phyloP scores from a whole-genome alignment of 1,140 invertebrate genomes.

The Diachasmimorpha longicaudata region DNA sequence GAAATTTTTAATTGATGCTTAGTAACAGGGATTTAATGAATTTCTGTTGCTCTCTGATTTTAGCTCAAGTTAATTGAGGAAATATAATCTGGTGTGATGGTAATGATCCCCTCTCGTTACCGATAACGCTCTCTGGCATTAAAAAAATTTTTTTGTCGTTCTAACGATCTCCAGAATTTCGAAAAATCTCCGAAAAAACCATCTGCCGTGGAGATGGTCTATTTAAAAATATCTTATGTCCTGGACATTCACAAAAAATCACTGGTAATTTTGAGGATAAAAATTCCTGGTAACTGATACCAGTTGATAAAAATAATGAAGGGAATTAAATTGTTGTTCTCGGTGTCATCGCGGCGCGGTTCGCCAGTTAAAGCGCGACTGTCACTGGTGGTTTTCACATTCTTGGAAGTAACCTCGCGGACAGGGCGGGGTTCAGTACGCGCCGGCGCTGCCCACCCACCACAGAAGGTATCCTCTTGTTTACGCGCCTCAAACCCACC shows the following conservation, averaged over 20 bases:
- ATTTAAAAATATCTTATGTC: too few species aligned
- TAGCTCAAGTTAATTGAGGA: too few species aligned
- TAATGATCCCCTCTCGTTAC: neutral
- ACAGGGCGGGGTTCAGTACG: conserved; percentile 57
- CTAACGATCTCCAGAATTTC: too few species aligned
- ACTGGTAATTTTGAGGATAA: neutral
- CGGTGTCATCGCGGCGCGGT: conserved; percentile 45
- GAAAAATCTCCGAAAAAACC: too few species aligned
- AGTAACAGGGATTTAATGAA: too few species aligned
- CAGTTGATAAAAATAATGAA: conserved; percentile 15
- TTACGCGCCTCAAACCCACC: conserved; percentile 43
- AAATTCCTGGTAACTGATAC: neutral
- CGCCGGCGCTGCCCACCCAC: conserved; percentile 46
- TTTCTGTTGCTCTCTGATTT: too few species aligned
- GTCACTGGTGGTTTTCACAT: conserved; percentile 41
- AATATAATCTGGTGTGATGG: too few species aligned
- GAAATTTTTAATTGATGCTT: too few species aligned
- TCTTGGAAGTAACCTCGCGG: conserved; percentile 47
- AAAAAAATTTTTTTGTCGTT: too few species aligned
- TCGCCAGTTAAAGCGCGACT: conserved; percentile 59
- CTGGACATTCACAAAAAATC: neutral
- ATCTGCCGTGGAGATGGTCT: too few species aligned
- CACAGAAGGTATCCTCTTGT: conserved; percentile 44
- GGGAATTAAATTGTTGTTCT: conserved; percentile 15
- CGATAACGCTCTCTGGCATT: neutral